Conservation (phyloP, 1,140 invertebrate species). For the Antheraea pernyi region DNA sequence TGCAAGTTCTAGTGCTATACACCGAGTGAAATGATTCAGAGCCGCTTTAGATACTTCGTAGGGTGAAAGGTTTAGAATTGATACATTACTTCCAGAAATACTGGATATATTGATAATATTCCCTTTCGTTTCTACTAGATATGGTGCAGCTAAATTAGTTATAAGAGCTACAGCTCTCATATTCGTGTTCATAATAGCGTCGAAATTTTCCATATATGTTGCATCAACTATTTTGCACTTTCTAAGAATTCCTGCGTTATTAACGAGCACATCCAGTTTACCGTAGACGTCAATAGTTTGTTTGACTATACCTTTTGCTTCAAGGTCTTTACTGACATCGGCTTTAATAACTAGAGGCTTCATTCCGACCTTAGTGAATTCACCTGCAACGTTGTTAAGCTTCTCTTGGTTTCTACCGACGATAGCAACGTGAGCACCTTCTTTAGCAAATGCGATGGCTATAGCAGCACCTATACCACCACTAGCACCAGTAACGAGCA, state of each 20-base stretch:
- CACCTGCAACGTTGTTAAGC: neutral
- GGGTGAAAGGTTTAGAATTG: conserved; percentile 64
- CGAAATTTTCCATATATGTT: neutral
- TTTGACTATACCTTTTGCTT: neutral
- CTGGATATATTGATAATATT: conserved; percentile 88
- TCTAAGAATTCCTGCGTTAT: conserved; percentile 9
- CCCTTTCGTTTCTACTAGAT: conserved; percentile 73
- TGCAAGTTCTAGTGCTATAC: conserved; percentile 82
- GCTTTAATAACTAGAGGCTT: conserved; percentile 9
- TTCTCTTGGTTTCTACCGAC: conserved; percentile 16
- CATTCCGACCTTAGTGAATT: conserved; percentile 1
- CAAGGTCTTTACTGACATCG: conserved; percentile 3
- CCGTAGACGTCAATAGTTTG: conserved; percentile 2
- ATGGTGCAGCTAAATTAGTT: conserved; percentile 10
- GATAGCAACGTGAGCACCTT: conserved; percentile 17
- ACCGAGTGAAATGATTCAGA: conserved; percentile 86
- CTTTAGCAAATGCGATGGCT: conserved; percentile 16
- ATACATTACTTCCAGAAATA: conserved; percentile 50
- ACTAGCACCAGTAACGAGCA: conserved; percentile 19
- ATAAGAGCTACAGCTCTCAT: conserved; percentile 2
- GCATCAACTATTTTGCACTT: neutral
- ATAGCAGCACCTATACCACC: conserved; percentile 19
- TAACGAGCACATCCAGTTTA: conserved; percentile 11
- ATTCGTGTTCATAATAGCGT: conserved; percentile 8
- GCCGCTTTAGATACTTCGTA: conserved; percentile 88